Evolutionary conservation across 2,888 invertebrate species (phyloP).

Genomic region (Drosophila nr. perissopoda): DNA sequence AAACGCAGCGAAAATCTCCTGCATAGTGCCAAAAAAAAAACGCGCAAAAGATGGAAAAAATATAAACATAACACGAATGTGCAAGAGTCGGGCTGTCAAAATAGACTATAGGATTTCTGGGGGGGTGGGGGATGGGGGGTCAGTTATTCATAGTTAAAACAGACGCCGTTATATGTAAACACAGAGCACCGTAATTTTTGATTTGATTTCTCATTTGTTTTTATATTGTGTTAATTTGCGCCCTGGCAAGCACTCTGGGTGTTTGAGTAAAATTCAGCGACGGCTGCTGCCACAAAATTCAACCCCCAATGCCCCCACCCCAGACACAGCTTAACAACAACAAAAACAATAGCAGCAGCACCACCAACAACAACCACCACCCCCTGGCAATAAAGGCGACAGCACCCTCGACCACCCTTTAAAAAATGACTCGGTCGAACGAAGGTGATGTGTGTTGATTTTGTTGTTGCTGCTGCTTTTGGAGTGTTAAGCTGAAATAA

Average conservation of each 20-base stretch:
- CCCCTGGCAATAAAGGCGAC: slow-evolving; percentile 28
- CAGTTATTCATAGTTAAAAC: slow-evolving; percentile 3
- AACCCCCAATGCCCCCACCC: slow-evolving; percentile 55
- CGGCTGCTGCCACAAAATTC: slow-evolving; percentile 56
- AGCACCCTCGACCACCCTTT: slow-evolving; percentile 26
- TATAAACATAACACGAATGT: slow-evolving; percentile 38
- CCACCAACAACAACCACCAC: slow-evolving; percentile 37
- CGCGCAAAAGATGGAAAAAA: slow-evolving; percentile 52
- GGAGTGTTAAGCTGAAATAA: slow-evolving; percentile 66
- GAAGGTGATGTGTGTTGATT: slow-evolving; percentile 56
- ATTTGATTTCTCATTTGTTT: slow-evolving; percentile 52
- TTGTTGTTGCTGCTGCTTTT: slow-evolving; percentile 36
- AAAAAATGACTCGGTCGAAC: slow-evolving; percentile 58
- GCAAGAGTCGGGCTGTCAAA: slow-evolving; percentile 1
- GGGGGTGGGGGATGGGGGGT: background rate
- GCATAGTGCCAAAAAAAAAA: slow-evolving; percentile 57
- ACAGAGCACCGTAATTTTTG: slow-evolving; percentile 42
- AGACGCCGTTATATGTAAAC: slow-evolving; percentile 46
- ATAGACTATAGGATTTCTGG: background rate
- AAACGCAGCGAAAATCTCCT: slow-evolving; percentile 40
- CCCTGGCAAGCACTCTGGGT: slow-evolving; percentile 27
- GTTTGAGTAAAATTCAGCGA: slow-evolving; percentile 43
- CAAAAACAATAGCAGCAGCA: slow-evolving; percentile 34
- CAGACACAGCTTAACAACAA: slow-evolving; percentile 11
- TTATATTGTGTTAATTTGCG: slow-evolving; percentile 55